These are phyloP conservation scores for Clunio marinus DNA, from an alignment of 2,888 invertebrate species.

Conservation along the genomic window DNA sequence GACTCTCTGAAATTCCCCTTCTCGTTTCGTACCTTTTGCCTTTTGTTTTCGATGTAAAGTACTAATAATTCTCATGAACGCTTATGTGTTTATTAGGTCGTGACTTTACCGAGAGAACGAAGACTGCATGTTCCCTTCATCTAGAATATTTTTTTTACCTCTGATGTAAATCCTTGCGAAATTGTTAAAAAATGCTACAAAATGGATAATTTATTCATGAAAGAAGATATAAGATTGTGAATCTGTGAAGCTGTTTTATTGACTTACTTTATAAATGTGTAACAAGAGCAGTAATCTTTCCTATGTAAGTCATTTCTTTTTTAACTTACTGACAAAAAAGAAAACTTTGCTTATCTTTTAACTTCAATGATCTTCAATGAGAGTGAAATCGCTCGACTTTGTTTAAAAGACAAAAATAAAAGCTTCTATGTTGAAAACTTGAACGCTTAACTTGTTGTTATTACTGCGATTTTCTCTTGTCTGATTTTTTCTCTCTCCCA, in stretches of 20 bases:
- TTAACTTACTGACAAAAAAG: too few species aligned
- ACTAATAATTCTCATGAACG: constrained; percentile 34
- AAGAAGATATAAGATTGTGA: too few species aligned
- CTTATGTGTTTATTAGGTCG: constrained; percentile 35
- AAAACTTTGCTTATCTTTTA: too few species aligned
- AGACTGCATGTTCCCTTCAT: not conserved
- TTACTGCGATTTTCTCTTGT: not conserved
- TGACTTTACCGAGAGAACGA: constrained; percentile 15
- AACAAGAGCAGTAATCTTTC: too few species aligned
- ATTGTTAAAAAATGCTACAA: constrained; percentile 3
- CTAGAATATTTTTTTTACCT: not conserved
- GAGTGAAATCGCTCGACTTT: not conserved
- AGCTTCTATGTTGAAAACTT: not conserved
- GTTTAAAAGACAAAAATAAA: too few species aligned
- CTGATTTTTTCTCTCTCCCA: not conserved
- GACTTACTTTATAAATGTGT: too few species aligned
- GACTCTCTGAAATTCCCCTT: not conserved
- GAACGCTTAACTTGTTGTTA: not conserved
- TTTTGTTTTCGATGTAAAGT: not conserved
- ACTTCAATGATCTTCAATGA: not conserved
- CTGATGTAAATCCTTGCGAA: constrained; percentile 19
- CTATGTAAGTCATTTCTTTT: too few species aligned
- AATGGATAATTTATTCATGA: constrained; percentile 35
- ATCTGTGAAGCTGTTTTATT: too few species aligned
- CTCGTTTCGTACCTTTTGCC: not conserved